Conservation (phyloP, 2,888 invertebrate genomes). For the Drosophila pseudotakahashii region DNA sequence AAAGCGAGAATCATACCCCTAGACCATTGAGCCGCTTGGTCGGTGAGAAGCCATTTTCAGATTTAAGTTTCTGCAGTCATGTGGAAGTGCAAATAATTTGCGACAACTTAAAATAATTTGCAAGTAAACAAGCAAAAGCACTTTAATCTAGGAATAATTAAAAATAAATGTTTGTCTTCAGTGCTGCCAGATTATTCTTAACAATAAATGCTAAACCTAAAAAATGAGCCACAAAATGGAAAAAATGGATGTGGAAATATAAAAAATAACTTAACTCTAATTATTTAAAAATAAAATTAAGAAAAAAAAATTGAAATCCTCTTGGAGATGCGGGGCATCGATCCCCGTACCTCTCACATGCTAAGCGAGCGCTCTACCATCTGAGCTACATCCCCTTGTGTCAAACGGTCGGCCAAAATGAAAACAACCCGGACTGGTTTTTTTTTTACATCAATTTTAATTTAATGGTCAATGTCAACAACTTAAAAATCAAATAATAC, state of each 20-base stretch:
- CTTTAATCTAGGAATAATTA: neutral
- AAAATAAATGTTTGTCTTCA: neutral
- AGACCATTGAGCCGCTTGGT: constrained; percentile 85
- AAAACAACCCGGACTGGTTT: neutral
- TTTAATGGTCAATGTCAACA: constrained; percentile 30
- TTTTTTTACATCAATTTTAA: constrained; percentile 48
- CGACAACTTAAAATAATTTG: neutral
- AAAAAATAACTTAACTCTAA: too few relatives aligned
- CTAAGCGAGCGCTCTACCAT: constrained; percentile 89
- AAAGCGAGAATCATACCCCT: constrained; percentile 88
- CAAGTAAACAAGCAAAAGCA: too few relatives aligned
- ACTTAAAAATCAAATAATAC: neutral
- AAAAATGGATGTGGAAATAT: too few relatives aligned
- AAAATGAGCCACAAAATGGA: too few relatives aligned
- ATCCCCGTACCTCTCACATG: constrained; percentile 86
- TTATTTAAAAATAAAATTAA: too few relatives aligned
- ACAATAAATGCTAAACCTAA: too few relatives aligned
- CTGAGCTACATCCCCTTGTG: constrained; percentile 85
- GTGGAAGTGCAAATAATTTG: neutral
- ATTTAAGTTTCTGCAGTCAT: neutral
- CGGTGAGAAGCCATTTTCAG: neutral
- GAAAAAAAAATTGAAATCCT: neutral
- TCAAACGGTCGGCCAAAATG: accelerated
- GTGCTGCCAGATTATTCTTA: too few relatives aligned
- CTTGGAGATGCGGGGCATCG: constrained; percentile 84